A percentile compares a stretch with the other conserved stretches of the same genome.
Conservation (phyloP, 2,888 invertebrate genomes). For the Proisotoma minuta region DNA sequence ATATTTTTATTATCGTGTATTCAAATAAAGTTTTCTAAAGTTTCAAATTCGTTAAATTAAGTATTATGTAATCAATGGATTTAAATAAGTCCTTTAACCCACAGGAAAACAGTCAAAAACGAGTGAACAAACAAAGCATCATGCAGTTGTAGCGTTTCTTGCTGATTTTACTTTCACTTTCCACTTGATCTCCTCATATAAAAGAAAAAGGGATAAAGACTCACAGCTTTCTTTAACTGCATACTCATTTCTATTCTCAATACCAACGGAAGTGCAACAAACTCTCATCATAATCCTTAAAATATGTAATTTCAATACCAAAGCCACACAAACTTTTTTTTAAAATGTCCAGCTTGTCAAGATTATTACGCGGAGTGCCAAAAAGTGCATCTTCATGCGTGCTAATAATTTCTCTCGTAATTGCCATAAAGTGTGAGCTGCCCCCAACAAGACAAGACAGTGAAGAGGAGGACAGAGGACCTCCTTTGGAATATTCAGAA, state of each 20-base stretch:
- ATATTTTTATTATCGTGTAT: too few relatives aligned
- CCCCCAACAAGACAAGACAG: neutral
- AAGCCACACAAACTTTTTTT: neutral
- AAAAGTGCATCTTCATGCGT: constrained; percentile 6
- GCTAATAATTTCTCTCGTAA: constrained; percentile 4
- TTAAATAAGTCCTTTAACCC: too few relatives aligned
- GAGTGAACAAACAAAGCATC: too few relatives aligned
- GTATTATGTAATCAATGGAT: too few relatives aligned
- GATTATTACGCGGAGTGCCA: neutral
- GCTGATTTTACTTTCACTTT: constrained; percentile 13
- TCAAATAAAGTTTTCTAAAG: too few relatives aligned
- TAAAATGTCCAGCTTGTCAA: too few relatives aligned
- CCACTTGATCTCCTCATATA: constrained; percentile 9
- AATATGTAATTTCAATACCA: neutral
- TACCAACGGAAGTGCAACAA: neutral
- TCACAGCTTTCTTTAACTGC: constrained; percentile 6
- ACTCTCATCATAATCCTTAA: too few relatives aligned
- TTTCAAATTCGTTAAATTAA: too few relatives aligned
- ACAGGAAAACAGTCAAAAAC: too few relatives aligned
- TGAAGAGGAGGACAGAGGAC: too few relatives aligned
- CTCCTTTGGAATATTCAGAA: neutral
- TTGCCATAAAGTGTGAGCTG: constrained; percentile 11
- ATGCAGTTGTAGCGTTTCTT: too few relatives aligned
- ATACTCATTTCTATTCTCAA: neutral
- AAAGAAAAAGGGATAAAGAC: constrained; percentile 2